Evolutionary conservation across 2,113 vertebrate genomes (phyloP), one percentile per base, ranked within the genome.

Genomic region (Leuciscus idus): DNA sequence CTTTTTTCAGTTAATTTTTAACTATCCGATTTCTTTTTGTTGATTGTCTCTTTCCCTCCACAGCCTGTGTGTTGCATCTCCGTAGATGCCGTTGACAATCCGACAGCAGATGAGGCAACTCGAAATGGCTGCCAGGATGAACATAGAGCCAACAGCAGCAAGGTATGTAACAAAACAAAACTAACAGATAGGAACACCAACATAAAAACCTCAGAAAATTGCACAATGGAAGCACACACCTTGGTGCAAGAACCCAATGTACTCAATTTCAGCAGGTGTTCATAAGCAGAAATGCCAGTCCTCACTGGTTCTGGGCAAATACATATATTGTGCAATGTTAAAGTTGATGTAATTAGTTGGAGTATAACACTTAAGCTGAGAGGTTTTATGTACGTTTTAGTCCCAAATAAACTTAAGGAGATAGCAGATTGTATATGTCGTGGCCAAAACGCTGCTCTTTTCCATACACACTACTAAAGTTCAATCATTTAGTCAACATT

Each of bases 81-180:
- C 0, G 91, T 95, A 89, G 88, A 92, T 86, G 92, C 93, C 77
- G 92, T 91, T 87, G 92, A 87, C 2, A 95, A 94, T 92, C 92
- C 88, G 77, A 90, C 87, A 86, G 94, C 95, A 11, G 96, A 95
- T 86, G 95, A 93, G 86, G 87, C 94, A 4, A 90, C 95, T 78
- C 96, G 94, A 88, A 97, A 96, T 30, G 96, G 96, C 87, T 94
- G 96, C 92, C 96, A 96, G 89, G 96, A 97, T 74, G 96, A 97
- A 87, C 92, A 93, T 90, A 94, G 93, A 91, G 92, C 86, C 46
- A 73, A 92, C 92, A 95, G 89, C 90, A 89, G 88, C 0, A 98
- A 97, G 96, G 97, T 98, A 94, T 36, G 17, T 39, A 46, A 61
- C 15, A 2, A 64, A 55, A 57, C 19, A 8, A 13, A 72, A 43